A percentile compares a stretch with the other conserved stretches of the same genome.
These are phyloP conservation scores for Chanos chanos DNA, from an alignment of 2,797 vertebrate species.

Conservation along the genomic window DNA sequence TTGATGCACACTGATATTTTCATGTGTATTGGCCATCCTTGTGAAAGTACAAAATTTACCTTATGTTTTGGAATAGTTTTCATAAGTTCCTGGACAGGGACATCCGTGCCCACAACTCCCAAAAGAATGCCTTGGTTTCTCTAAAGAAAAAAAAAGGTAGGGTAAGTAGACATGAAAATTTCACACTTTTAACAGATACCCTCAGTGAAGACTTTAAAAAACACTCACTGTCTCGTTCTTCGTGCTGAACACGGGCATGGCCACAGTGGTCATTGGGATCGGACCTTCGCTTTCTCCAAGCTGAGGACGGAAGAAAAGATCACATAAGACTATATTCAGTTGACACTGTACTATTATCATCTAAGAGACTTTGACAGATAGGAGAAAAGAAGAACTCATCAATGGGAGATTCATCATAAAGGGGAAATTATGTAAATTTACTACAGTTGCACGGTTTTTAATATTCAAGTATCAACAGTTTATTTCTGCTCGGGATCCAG, in stretches of 20 bases:
- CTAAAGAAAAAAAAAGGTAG: conserved; percentile 65
- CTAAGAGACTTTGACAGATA: no score
- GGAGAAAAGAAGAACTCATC: no score
- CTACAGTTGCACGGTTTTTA: no score
- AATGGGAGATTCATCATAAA: no score
- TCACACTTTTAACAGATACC: no score
- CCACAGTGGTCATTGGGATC: conserved; percentile 92
- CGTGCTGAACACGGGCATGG: conserved; percentile 99
- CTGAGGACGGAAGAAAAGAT: conserved; percentile 66
- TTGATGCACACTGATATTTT: background rate
- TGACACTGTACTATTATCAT: background rate
- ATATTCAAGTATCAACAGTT: no score
- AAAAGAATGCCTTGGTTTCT: conserved; percentile 95
- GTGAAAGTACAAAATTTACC: conserved; percentile 62
- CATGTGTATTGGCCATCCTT: background rate
- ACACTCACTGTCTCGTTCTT: conserved; percentile 94
- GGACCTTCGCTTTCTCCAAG: conserved; percentile 81
- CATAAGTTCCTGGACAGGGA: conserved; percentile 96
- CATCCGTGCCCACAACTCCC: conserved; percentile 95
- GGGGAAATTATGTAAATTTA: no score
- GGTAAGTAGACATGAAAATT: conserved; percentile 28
- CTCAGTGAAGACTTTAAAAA: no score
- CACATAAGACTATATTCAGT: background rate
- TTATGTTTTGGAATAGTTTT: conserved; percentile 98
- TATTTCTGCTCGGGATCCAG: no score